A percentile compares a stretch with the other conserved stretches of the same genome.
These are phyloP conservation scores for Acanthiza pusilla DNA, from an alignment of 2,797 vertebrate genomes.

Conservation along the genomic window DNA sequence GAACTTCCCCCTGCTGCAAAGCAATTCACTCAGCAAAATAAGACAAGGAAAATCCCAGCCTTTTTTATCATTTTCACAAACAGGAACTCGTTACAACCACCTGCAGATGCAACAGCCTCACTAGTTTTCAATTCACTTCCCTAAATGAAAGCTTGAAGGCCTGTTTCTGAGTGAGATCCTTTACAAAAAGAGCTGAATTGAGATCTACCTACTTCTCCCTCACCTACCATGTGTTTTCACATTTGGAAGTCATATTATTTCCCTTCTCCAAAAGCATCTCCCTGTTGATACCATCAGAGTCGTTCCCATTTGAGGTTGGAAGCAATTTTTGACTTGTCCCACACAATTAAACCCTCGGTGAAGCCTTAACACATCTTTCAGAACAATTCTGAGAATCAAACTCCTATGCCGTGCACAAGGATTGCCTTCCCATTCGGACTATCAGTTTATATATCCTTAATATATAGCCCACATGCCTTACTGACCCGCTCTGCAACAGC, in stretches of 20 bases:
- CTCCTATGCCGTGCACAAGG: background rate
- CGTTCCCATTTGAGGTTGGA: background rate
- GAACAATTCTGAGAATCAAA: background rate
- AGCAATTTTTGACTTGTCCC: background rate
- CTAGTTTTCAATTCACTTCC: conserved; percentile 8
- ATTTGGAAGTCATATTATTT: background rate
- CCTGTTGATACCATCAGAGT: background rate
- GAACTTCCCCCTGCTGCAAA: conserved; percentile 20
- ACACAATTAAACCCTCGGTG: background rate
- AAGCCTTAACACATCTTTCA: background rate
- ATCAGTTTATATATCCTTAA: background rate
- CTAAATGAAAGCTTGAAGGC: background rate
- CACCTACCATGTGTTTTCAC: background rate
- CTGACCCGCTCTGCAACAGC: background rate
- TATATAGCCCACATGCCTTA: background rate
- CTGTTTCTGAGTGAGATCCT: background rate
- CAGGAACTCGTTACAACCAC: background rate
- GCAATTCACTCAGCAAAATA: background rate
- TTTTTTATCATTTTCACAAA: background rate
- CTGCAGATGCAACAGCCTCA: background rate
- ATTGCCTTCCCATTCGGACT: background rate
- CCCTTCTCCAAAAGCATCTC: background rate
- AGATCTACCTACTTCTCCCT: background rate
- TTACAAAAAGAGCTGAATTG: background rate
- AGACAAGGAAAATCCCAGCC: conserved; percentile 13